Evolutionary conservation across 2,888 invertebrate genomes (phyloP).

Genomic region (Zonitis immaculata): DNA sequence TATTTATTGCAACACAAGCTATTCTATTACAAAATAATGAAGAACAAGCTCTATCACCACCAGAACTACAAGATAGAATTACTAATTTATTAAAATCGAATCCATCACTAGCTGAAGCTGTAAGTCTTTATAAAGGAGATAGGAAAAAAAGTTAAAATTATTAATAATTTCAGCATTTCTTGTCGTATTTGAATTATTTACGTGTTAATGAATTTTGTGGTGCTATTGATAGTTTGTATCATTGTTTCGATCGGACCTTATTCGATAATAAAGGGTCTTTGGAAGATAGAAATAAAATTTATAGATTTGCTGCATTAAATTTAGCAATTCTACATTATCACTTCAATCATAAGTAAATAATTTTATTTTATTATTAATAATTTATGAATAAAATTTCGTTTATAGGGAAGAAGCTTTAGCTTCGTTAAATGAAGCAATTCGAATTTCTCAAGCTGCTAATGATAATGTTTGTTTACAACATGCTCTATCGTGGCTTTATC

Average conservation of each 20-base stretch:
- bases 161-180: slow-evolving; percentile 67
- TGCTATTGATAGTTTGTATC: slow-evolving; percentile 72
- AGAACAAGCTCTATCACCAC: slow-evolving; percentile 69
- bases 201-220: slow-evolving; percentile 83
- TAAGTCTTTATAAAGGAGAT: slow-evolving; percentile 48
- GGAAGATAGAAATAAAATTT: slow-evolving; percentile 60
- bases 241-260: slow-evolving; percentile 69
- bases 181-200: slow-evolving; percentile 85
- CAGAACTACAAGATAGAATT: slow-evolving; percentile 70
- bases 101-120: slow-evolving; percentile 77
- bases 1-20: slow-evolving; percentile 84
- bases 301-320: slow-evolving; percentile 86
- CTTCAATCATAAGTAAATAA: slow-evolving; percentile 69
- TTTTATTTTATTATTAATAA: neutral
- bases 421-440: slow-evolving; percentile 81
- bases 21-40: slow-evolving; percentile 77
- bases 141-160: slow-evolving; percentile 2
- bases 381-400: neutral
- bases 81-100: slow-evolving; percentile 68
- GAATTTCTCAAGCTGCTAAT: slow-evolving; percentile 81
- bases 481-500: slow-evolving; percentile 77
- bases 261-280: slow-evolving; percentile 49
- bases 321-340: slow-evolving; percentile 83
- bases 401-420: slow-evolving; percentile 69
- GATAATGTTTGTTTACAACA: slow-evolving; percentile 83